Conservation (phyloP, 2,888 invertebrate species). For the Hyppa rectilinea region DNA sequence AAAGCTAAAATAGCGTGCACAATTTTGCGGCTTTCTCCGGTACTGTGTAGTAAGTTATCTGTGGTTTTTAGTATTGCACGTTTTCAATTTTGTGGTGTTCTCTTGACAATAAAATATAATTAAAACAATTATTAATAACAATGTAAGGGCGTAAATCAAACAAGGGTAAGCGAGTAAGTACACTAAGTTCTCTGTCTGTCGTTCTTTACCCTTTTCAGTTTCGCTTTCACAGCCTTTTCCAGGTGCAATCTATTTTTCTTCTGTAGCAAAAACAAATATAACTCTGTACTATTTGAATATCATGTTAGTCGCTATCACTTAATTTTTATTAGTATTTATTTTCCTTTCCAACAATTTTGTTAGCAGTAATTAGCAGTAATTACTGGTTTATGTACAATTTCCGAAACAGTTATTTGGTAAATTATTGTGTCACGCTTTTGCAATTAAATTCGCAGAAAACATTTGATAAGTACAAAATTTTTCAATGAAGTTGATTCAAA, state of each 20-base stretch:
- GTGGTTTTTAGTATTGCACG: constrained; percentile 44
- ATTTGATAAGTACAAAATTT: not conserved
- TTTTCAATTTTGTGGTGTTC: constrained; percentile 62
- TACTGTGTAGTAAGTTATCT: constrained; percentile 20
- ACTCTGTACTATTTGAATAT: constrained; percentile 72
- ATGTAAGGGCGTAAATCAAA: constrained; percentile 84
- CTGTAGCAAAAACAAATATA: constrained; percentile 90
- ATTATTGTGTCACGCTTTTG: constrained; percentile 7
- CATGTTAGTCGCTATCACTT: constrained; percentile 67
- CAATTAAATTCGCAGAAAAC: not conserved
- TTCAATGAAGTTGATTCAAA: constrained; percentile 16
- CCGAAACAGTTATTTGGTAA: not conserved
- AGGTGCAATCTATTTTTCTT: constrained; percentile 91
- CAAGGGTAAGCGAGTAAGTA: constrained; percentile 87
- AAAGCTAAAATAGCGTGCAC: constrained; percentile 63
- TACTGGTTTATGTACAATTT: constrained; percentile 46
- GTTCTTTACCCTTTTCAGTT: constrained; percentile 88
- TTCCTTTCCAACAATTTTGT: constrained; percentile 21
- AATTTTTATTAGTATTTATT: constrained; percentile 32
- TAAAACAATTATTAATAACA: constrained; percentile 72
- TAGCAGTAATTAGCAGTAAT: constrained; percentile 4
- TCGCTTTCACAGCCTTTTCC: constrained; percentile 89
- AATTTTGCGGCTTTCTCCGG: constrained; percentile 45
- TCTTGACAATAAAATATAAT: constrained; percentile 75
- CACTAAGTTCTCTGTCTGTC: constrained; percentile 83